A percentile compares a stretch with the other conserved stretches of the same genome.
These are phyloP conservation scores for Chrysocyon brachyurus DNA, from an alignment of 2,797 vertebrate genomes.

Conservation along the genomic window DNA sequence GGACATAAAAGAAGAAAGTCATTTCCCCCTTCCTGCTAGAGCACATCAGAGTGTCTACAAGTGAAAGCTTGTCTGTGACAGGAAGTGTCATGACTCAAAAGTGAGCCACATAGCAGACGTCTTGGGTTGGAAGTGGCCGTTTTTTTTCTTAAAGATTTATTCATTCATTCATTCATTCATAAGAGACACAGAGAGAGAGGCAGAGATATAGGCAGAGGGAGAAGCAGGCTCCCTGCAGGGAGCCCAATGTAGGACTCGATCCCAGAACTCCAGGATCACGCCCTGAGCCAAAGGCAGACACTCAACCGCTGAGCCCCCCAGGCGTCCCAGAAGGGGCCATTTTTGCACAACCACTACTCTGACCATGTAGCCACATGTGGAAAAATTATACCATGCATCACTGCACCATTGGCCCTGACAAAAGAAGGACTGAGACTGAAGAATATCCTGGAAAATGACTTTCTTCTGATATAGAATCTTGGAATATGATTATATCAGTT, in stretches of 20 bases:
- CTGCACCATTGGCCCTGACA: not conserved
- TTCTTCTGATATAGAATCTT: slow-evolving; percentile 59
- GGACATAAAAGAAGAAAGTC: not conserved
- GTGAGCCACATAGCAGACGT: not conserved
- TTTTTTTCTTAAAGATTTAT: not conserved
- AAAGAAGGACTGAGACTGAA: not conserved
- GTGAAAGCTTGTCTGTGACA: not conserved
- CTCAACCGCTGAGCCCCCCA: too few relatives aligned
- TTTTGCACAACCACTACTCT: not conserved
- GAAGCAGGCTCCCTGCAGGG: too few relatives aligned
- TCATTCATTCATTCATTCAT: too few relatives aligned
- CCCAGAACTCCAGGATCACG: too few relatives aligned
- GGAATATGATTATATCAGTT: not conserved
- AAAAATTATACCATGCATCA: not conserved
- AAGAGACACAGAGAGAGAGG: too few relatives aligned
- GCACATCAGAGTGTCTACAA: not conserved
- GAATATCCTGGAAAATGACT: not conserved
- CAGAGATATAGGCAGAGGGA: too few relatives aligned
- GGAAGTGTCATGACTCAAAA: not conserved
- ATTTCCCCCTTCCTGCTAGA: not conserved
- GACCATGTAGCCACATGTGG: not conserved
- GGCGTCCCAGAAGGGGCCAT: not conserved
- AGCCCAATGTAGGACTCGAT: too few relatives aligned
- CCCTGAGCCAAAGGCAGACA: too few relatives aligned
- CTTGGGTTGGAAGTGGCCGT: not conserved